Percentiles rank a stretch among this genome's conserved stretches.
phyloP scores from a whole-genome alignment of 2,888 invertebrate genomes.

The Hemaris fuciformis region DNA sequence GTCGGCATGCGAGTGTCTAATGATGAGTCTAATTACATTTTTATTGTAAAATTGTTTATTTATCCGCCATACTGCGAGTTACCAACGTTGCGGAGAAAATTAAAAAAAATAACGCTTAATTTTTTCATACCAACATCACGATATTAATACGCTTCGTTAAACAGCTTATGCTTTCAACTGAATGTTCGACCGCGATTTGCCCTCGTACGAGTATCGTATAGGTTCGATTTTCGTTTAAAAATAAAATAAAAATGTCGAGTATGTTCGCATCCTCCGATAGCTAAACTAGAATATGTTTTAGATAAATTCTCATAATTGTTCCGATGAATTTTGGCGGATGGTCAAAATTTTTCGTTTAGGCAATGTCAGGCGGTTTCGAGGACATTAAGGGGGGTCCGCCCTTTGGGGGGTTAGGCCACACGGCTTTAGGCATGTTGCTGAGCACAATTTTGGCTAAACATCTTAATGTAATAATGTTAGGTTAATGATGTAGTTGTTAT shows the following conservation, averaged over 20 bases:
- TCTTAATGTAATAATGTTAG: slow-evolving; percentile 57
- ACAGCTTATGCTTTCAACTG: slow-evolving; percentile 46
- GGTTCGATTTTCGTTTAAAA: too few species aligned
- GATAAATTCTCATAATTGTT: slow-evolving; percentile 62
- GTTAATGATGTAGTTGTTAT: slow-evolving; percentile 71
- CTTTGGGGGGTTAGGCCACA: background rate
- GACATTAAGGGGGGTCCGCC: background rate
- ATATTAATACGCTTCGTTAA: slow-evolving; percentile 50
- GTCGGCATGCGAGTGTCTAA: slow-evolving; percentile 45
- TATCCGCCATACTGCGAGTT: background rate
- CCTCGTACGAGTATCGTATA: background rate
- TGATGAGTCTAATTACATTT: slow-evolving; percentile 28
- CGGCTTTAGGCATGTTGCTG: slow-evolving; percentile 1
- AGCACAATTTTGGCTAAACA: slow-evolving; percentile 71
- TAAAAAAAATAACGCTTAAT: slow-evolving; percentile 27
- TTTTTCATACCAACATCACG: slow-evolving; percentile 18
- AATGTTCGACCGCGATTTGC: background rate
- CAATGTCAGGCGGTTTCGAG: background rate
- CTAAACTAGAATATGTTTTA: slow-evolving; percentile 63
- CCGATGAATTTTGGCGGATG: slow-evolving; percentile 16
- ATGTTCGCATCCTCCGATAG: slow-evolving; percentile 30
- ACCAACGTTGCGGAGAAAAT: slow-evolving; percentile 1
- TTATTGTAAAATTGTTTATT: slow-evolving; percentile 9
- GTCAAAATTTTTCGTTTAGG: slow-evolving; percentile 3
- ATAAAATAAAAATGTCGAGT: slow-evolving; percentile 61